Evolutionary conservation across 1,140 invertebrate species (phyloP), one percentile per base, ranked within the genome.

Genomic region (Platyura marginata): DNA sequence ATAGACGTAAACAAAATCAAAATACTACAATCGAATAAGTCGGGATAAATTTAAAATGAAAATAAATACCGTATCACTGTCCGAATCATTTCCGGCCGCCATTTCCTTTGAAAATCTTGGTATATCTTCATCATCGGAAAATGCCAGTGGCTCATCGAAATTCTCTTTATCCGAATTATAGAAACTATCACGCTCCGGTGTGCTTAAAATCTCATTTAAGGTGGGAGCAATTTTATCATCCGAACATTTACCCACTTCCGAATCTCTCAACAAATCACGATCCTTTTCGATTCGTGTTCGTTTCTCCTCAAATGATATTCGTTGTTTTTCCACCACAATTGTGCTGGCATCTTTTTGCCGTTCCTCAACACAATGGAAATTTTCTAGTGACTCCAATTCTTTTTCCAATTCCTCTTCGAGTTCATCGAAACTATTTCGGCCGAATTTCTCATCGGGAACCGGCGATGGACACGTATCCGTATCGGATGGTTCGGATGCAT

Each of bases 151-250:
- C 45, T 80, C 75, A 40, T 59, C 56, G 21, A 51, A 58, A 23
- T 67, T 69, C 47, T 75, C 74, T 55, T 74, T 77, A 44, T 78
- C 72, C 48, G 68, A 69, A 29, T 69, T 71, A 56, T 71, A 74
- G 61, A 73, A 76, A 58, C 70, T 77, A 51, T 73, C 69, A 47
- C 58, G 54, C n/a, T 47, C 46, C 37, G 20, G 19, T 20, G 13
- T 16, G 37, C 33, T 21, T 35, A 36, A 19, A 41, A 11, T 39
- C 19, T 35, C 16, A 33, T 36, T 20, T 32, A 44, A 9, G 37
- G 35, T 42, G 5, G 47, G 45, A 18, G 43, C 40, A 3, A 40
- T 21, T n/a, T 42, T 48, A 13, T 56, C 47, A 44, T 55, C 19
- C n/a, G 21, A 55, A 50, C n/a, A 59, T 36, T 40, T 55, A 51